These are phyloP conservation scores for Alligator sinensis DNA, from an alignment of 2,113 vertebrate species.

Conservation along the genomic window DNA sequence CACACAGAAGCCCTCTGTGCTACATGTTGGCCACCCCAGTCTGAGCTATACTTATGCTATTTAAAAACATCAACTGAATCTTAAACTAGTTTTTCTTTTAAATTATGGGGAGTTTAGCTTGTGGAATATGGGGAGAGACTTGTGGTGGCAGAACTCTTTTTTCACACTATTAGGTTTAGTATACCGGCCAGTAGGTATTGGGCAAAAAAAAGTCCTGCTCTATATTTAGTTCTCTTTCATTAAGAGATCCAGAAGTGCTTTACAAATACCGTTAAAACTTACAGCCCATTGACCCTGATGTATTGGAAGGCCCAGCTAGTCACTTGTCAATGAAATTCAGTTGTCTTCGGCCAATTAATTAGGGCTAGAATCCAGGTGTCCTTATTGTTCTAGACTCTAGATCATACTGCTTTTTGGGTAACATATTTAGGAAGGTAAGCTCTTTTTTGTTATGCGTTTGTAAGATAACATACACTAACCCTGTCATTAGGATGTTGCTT, in stretches of 20 bases:
- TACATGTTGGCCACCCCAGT: too few species aligned
- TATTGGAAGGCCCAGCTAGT: background rate
- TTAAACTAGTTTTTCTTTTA: background rate
- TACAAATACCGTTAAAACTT: background rate
- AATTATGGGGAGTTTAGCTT: background rate
- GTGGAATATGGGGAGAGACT: background rate
- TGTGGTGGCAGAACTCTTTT: background rate
- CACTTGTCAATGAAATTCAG: background rate
- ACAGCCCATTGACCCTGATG: accelerated
- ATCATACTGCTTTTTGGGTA: background rate
- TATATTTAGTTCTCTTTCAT: background rate
- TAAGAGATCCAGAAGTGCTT: background rate
- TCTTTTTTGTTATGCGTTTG: background rate
- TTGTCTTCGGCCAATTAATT: background rate
- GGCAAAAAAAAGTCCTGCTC: too few species aligned
- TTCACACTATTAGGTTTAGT: background rate
- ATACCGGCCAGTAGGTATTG: background rate
- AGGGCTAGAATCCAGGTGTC: background rate
- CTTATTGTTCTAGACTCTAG: background rate
- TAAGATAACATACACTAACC: background rate
- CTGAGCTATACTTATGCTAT: too few species aligned
- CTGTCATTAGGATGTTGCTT: background rate
- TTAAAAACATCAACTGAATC: background rate
- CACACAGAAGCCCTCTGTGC: too few species aligned
- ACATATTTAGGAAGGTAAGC: background rate